Evolutionary conservation across 2,888 invertebrate species (phyloP), one percentile per base, ranked within the genome.

Genomic region (Rhaphigaster nebulosa): DNA sequence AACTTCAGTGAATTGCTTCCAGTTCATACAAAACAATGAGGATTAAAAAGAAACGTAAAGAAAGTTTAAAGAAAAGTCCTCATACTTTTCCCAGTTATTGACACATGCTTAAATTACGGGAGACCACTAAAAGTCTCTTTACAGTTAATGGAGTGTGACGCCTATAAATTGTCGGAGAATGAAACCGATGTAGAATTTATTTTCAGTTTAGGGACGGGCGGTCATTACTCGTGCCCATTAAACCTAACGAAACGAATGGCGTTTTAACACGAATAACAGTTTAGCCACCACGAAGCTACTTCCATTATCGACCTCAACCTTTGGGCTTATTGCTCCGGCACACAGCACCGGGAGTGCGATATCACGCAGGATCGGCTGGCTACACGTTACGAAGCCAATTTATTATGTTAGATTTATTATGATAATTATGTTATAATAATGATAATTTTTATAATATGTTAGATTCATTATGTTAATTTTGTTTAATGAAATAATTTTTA

Each of bases 161-260:
- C 34, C 70, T 76, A 76, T 76, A 76, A 76, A 76, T 76, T 76
- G 70, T 38, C 70, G 34, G 34, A 38, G 70, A 34, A 76, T 76
- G 70, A 76, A 76, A 38, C 70, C 12, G 6, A 38, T 38, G 70
- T 38, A 38, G 70, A 76, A 76, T 76, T 76, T 76, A 76, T 76
- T 76, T 76, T 76, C 70, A 76, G 34, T 76, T 76, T 38, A 23
- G 70, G 38, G 10, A 23, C 34, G 70, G 38, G 18, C 6, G 70
- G 20, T 76, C 70, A 76, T 76, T 76, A 76, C 20, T 20, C 20
- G 34, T 38, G 38, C 20, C 70, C 70, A 76, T 76, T 76, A 76
- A 23, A 38, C 6, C 20, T 38, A 20, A 76, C 20, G 20, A 76
- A 76, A 76, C 70, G 70, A 76, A 76, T 76, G 34, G 70, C 70